Evolutionary conservation across 2,113 vertebrate genomes (phyloP), one percentile per base, ranked within the genome.

Genomic region (Neotoma lepida): DNA sequence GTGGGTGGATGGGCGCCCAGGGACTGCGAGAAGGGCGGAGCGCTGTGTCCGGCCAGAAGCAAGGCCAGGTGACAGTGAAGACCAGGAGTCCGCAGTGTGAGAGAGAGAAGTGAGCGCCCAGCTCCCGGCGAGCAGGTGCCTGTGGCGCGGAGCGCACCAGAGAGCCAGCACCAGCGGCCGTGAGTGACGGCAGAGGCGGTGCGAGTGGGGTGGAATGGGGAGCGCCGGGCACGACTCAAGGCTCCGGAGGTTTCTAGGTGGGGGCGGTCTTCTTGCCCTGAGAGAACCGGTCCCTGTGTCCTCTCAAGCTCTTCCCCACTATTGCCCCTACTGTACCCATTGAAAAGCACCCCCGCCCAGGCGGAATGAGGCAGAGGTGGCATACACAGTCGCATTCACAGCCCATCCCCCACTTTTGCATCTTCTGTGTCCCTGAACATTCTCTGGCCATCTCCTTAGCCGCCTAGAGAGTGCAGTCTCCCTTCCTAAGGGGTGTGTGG

Each of bases 181-280:
- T 95, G 97, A 96, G 97, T 97, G 95, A 95, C 95, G 89, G 97
- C 94, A 89, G 93, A 61, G 96, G 96, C 90, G 89, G 94, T 78
- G 89, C 44, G 90, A 94, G 92, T 51, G 95, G 93, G 96, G 94
- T 46, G 70, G 94, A 85, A 90, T 66, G 28, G 78, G 90, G 86
- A 86, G 87, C 33, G 71, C 84, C 33, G n/a, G 85, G 96, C 93
- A 89, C 93, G 95, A 97, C 97, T 97, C 94, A 12, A 63, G 89
- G 81, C 85, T 66, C 66, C 3, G 46, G 94, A 88, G 96, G 77
- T 95, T 96, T 97, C 94, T 94, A 76, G 96, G 88, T 33, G 71
- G 93, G 74, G 70, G 44, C 66, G 78, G 64, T 91, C 77, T 81
- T 95, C 73, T 84, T 70, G 90, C 58, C 51, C 90, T 73, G 76